phyloP scores from a whole-genome alignment of 2,113 vertebrate genomes.

The Aplodontia rufa region DNA sequence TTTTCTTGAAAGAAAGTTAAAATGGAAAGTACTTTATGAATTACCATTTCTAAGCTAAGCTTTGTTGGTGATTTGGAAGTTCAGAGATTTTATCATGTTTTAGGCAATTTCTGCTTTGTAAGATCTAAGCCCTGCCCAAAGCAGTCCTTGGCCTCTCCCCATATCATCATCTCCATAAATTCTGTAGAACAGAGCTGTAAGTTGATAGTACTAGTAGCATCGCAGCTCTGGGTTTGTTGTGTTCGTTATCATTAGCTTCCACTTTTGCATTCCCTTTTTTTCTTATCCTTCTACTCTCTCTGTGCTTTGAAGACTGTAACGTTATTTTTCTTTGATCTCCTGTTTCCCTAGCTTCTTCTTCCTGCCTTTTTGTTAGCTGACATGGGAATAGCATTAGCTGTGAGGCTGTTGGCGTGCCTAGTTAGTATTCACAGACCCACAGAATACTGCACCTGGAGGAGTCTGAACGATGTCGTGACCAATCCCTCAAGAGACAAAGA shows the following conservation, averaged over 20 bases:
- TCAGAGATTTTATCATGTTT: conserved; percentile 23
- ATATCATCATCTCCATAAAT: not conserved
- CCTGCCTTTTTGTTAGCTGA: not conserved
- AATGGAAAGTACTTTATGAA: not conserved
- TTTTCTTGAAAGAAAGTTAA: conserved; percentile 39
- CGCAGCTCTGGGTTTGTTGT: not conserved
- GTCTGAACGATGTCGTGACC: not conserved
- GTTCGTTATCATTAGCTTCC: not conserved
- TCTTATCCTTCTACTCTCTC: not conserved
- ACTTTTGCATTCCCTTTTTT: not conserved
- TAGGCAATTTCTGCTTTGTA: not conserved
- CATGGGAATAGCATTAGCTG: not conserved
- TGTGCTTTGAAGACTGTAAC: conserved; percentile 24
- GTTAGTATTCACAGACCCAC: not conserved
- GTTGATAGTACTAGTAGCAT: not conserved
- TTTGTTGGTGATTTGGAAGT: conserved; percentile 46
- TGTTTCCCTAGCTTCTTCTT: conserved; percentile 13
- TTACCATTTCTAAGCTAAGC: conserved; percentile 33
- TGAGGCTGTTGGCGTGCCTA: not conserved
- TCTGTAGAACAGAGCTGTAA: not conserved
- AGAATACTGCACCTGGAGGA: not conserved
- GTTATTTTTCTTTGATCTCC: conserved; percentile 49
- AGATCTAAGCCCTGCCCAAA: not conserved
- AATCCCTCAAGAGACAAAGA: not conserved
- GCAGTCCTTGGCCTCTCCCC: not conserved